Evolutionary conservation across 2,113 vertebrate species (phyloP).

Genomic region (Gopherus flavomarginatus): DNA sequence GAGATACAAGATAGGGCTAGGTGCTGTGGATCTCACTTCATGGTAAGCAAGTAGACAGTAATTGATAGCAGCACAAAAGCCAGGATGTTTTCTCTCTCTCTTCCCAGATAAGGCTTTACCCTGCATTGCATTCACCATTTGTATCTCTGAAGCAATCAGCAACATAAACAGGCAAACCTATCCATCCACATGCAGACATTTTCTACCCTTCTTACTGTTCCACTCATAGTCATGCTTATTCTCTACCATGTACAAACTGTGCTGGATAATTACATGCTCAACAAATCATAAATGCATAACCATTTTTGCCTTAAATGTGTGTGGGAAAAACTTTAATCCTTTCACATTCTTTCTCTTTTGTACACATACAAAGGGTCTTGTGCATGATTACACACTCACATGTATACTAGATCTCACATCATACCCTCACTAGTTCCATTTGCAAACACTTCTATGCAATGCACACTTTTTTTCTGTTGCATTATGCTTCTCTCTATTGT

Average conservation of each 20-base stretch:
- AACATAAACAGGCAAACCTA: not conserved
- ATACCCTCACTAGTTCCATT: not conserved
- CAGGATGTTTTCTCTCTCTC: not conserved
- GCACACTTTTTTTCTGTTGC: not conserved
- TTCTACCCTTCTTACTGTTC: not conserved
- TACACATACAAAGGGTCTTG: not conserved
- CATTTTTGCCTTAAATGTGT: not conserved
- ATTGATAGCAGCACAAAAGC: not conserved
- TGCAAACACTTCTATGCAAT: not conserved
- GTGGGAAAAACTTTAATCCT: not conserved
- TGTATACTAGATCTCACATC: not conserved
- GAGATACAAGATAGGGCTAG: not conserved
- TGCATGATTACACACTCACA: not conserved
- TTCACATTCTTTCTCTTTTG: not conserved
- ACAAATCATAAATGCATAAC: conserved; percentile 2
- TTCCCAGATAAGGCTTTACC: conserved; percentile 8
- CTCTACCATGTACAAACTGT: not conserved
- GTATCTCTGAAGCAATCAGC: not conserved
- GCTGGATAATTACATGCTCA: not conserved
- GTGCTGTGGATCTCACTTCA: not conserved
- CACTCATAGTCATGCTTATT: not conserved
- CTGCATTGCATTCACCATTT: fast-evolving
- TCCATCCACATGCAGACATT: not conserved
- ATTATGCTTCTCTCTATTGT: conserved; percentile 31
- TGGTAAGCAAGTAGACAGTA: not conserved